Evolutionary conservation across 2,797 vertebrate species (phyloP).

Genomic region (Anguilla obscura): DNA sequence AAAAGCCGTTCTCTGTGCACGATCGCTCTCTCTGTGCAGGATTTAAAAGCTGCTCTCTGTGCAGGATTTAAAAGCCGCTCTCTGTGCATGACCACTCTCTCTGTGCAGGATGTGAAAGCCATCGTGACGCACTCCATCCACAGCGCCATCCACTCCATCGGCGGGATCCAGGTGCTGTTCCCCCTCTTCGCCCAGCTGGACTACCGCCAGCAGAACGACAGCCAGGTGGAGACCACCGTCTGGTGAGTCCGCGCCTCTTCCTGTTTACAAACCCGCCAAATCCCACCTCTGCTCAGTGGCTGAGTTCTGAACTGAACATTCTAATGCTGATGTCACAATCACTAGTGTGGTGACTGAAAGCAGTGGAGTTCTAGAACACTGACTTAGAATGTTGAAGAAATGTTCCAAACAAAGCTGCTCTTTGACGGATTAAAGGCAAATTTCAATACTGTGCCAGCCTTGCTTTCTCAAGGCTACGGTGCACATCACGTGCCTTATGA

Average conservation of each 20-base stretch:
- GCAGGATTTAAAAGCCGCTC: neutral
- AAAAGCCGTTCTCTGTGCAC: neutral
- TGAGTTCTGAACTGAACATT: neutral
- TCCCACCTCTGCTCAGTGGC: neutral
- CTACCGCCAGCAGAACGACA: conserved; percentile 90
- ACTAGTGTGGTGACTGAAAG: neutral
- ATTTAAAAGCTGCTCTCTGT: neutral
- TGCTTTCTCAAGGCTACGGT: neutral
- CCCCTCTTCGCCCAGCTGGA: conserved; percentile 94
- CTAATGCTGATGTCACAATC: neutral
- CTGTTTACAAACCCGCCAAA: neutral
- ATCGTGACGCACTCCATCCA: conserved; percentile 98
- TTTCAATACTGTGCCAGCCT: neutral
- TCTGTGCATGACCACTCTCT: neutral
- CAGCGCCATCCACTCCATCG: conserved; percentile 95
- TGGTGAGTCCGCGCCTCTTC: conserved; percentile 74
- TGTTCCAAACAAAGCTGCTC: neutral
- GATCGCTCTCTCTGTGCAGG: conserved; percentile 4
- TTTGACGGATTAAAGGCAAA: neutral
- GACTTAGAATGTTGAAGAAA: neutral
- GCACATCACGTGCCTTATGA: neutral
- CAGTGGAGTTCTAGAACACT: too few relatives aligned
- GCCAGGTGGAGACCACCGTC: conserved; percentile 92
- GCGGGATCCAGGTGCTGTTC: conserved; percentile 95
- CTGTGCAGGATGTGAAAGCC: conserved; percentile 90